A percentile compares a stretch with the other conserved stretches of the same genome.
These are phyloP conservation scores for Leguminivora glycinivorella DNA, from an alignment of 1,140 invertebrate species.

Conservation along the genomic window DNA sequence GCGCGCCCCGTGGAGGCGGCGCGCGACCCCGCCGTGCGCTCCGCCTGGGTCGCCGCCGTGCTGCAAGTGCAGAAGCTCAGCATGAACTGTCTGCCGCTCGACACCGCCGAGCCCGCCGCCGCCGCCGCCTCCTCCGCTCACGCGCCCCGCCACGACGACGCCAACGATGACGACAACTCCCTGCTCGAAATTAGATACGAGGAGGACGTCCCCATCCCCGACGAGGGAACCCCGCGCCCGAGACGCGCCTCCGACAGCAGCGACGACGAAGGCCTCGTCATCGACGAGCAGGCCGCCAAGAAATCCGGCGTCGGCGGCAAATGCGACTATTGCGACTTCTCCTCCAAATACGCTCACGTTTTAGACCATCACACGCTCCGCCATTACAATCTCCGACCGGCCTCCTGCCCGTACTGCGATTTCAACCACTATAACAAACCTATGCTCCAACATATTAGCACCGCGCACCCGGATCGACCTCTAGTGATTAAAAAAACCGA, in stretches of 20 bases:
- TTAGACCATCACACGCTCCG: constrained; percentile 44
- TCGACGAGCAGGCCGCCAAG: constrained; percentile 45
- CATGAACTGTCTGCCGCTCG: constrained; percentile 38
- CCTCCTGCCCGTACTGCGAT: constrained; percentile 49
- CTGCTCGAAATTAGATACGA: constrained; percentile 63
- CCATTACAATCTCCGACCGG: constrained; percentile 55
- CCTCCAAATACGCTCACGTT: constrained; percentile 20
- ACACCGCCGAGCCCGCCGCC: too few relatives aligned
- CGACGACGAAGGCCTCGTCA: constrained; percentile 52
- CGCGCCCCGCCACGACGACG: neutral
- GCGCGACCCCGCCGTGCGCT: constrained; percentile 43
- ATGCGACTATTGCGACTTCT: constrained; percentile 48
- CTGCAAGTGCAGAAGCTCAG: constrained; percentile 46
- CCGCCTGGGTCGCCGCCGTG: constrained; percentile 54
- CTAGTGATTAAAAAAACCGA: constrained; percentile 19
- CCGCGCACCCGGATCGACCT: constrained; percentile 33
- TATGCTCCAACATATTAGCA: constrained; percentile 40
- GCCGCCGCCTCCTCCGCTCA: too few relatives aligned
- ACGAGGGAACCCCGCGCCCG: constrained; percentile 29
- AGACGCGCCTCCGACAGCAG: constrained; percentile 37
- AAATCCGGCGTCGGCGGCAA: neutral
- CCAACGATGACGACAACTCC: constrained; percentile 47
- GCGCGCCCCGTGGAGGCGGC: constrained; percentile 50
- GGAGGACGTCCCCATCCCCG: constrained; percentile 50
- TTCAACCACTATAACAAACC: constrained; percentile 33